phyloP scores from a whole-genome alignment of 2,797 vertebrate genomes.

The Gymnothorax reevesii region DNA sequence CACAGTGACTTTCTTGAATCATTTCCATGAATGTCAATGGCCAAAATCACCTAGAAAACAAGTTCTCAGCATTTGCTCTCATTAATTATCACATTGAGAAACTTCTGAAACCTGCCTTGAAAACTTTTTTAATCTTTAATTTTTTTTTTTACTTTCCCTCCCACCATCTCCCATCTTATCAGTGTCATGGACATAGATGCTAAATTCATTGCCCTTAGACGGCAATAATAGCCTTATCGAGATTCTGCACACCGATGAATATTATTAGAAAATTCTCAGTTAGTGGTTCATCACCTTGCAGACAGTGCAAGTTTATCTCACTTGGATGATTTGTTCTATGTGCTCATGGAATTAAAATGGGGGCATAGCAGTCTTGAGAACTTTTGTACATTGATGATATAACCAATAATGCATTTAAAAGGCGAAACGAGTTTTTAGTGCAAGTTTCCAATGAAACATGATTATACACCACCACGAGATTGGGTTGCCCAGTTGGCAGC shows the following conservation, averaged over 20 bases:
- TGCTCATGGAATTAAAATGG: too few relatives aligned
- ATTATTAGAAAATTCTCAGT: not conserved
- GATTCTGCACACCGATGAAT: not conserved
- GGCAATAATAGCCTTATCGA: not conserved
- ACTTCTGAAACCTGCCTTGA: not conserved
- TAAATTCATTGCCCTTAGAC: not conserved
- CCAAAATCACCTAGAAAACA: too few relatives aligned
- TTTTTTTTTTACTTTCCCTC: not conserved
- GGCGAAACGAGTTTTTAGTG: not conserved
- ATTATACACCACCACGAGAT: not conserved
- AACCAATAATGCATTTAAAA: too few relatives aligned
- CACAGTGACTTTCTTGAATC: not conserved
- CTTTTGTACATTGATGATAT: not conserved
- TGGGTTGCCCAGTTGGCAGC: not conserved
- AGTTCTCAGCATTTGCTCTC: too few relatives aligned
- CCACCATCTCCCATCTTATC: not conserved
- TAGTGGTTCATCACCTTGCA: not conserved
- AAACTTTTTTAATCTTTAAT: not conserved
- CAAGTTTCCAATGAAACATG: not conserved
- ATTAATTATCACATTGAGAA: too few relatives aligned
- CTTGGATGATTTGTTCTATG: not conserved
- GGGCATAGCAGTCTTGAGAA: not conserved
- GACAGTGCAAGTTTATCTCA: not conserved
- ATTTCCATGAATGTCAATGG: too few relatives aligned
- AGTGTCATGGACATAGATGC: not conserved